These are phyloP conservation scores for Phthorimaea operculella DNA, from an alignment of 1,140 invertebrate species.

Conservation along the genomic window DNA sequence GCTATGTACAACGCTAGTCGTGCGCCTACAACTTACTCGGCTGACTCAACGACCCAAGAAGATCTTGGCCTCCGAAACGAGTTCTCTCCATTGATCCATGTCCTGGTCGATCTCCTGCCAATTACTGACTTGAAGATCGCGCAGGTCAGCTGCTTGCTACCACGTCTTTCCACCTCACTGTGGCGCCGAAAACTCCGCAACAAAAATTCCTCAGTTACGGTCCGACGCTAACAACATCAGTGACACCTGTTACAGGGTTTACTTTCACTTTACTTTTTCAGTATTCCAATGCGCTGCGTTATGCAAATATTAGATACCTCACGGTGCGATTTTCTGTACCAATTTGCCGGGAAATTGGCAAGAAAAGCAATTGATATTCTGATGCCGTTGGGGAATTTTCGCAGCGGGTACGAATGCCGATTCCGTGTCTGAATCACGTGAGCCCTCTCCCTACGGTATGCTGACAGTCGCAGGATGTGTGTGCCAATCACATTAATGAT, in stretches of 20 bases:
- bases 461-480: slow-evolving; percentile 18
- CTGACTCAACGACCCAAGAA: too few relatives aligned
- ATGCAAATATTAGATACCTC: slow-evolving; percentile 44
- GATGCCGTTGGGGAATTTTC: slow-evolving; percentile 37
- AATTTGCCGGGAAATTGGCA: slow-evolving; percentile 46
- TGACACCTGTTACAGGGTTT: slow-evolving; percentile 36
- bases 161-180: too few relatives aligned
- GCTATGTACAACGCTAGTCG: too few relatives aligned
- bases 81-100: too few relatives aligned
- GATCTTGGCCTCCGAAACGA: too few relatives aligned
- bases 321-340: slow-evolving; percentile 38
- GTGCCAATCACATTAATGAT: slow-evolving; percentile 17
- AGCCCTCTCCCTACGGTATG: slow-evolving; percentile 18
- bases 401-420: slow-evolving; percentile 26
- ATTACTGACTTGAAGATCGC: too few relatives aligned
- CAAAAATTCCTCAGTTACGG: slow-evolving; percentile 8
- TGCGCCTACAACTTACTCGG: too few relatives aligned
- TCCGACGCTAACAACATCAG: slow-evolving; percentile 33
- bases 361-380: slow-evolving; percentile 45
- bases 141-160: too few relatives aligned
- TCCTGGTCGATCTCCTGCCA: too few relatives aligned
- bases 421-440: slow-evolving; percentile 36
- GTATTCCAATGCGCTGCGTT: slow-evolving; percentile 29
- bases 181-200: not conserved
- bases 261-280: slow-evolving; percentile 36